Evolutionary conservation across 2,888 invertebrate genomes (phyloP), one percentile per base, ranked within the genome.

Genomic region (Orthosia gothica): DNA sequence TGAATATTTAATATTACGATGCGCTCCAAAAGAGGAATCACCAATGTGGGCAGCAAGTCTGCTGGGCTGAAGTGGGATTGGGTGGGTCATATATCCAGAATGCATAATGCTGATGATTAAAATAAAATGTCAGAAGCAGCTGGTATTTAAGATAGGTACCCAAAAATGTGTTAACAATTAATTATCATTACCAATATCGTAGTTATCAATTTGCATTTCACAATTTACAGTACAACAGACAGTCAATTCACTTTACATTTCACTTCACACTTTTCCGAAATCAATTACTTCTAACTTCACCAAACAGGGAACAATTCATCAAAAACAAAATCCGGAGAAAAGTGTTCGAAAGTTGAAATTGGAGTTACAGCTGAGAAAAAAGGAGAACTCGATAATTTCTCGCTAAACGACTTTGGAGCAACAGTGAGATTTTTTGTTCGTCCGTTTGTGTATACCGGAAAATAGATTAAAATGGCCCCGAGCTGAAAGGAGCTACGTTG

Each of bases 381-480:
- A 77, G 70, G 62, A 73, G 82, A 82, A 84, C 86, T 83, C 79
- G 82, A 88, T 89, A 90, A 90, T 91, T 90, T 88, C 83, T 83
- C 79, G 82, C 88, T 89, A 91, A 92, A 93, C 89, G 89, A 92
- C 90, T 92, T 90, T 89, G 88, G 89, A 88, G 86, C 86, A 82
- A 83, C 81, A 82, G 70, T 82, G 66, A 74, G 68, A 74, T 82
- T 84, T 87, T 93, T 90, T 90, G 91, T 93, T 92, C 91, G 91
- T 93, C 87, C 88, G 91, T 91, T 91, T 90, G 90, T 91, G 86
- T 89, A 88, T 87, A 90, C 89, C 86, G 89, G 92, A 89, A 92
- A 94, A 94, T 91, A 95, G 94, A 95, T 96, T 96, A 95, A 96
- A 96, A 95, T 92, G 90, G 93, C 95, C 94, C 79, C 88, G 81